Evolutionary conservation across 2,888 invertebrate genomes (phyloP).

Genomic region (Halictus quadricinctus): DNA sequence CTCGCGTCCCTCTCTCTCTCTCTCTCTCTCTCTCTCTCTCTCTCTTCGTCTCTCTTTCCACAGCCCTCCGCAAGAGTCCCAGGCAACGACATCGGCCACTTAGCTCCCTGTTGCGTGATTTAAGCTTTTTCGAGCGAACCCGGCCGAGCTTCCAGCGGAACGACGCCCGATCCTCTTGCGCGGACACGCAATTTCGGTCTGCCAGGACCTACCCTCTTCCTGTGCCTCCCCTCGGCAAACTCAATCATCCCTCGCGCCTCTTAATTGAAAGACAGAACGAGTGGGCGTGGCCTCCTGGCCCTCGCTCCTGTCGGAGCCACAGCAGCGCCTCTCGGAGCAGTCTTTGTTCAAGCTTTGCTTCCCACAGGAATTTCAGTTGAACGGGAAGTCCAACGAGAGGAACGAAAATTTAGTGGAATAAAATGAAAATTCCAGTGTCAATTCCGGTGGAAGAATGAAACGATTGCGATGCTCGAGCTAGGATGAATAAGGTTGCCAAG

Average conservation of each 20-base stretch:
- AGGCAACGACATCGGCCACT: conserved; percentile 32
- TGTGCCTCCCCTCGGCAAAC: no score
- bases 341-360: background rate
- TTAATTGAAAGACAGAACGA: conserved; percentile 1
- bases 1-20: background rate
- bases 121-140: conserved; percentile 34
- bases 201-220: background rate
- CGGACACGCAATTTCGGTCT: conserved; percentile 15
- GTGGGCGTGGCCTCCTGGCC: background rate
- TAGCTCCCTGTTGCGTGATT: conserved; percentile 55
- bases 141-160: background rate
- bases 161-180: conserved; percentile 5
- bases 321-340: no score
- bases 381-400: no score
- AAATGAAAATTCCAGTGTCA: background rate
- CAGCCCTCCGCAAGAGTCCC: background rate
- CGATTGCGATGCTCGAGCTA: no score
- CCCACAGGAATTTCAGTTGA: no score
- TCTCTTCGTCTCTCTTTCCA: background rate
- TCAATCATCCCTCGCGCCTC: conserved; percentile 1
- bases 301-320: background rate
- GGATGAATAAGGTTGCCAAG: background rate
- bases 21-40: no score
- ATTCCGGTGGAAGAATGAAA: background rate
- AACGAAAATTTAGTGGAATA: background rate